A percentile compares a stretch with the other conserved stretches of the same genome.
Conservation (phyloP, 2,888 invertebrate genomes). For the Hipparchia sbordonii region DNA sequence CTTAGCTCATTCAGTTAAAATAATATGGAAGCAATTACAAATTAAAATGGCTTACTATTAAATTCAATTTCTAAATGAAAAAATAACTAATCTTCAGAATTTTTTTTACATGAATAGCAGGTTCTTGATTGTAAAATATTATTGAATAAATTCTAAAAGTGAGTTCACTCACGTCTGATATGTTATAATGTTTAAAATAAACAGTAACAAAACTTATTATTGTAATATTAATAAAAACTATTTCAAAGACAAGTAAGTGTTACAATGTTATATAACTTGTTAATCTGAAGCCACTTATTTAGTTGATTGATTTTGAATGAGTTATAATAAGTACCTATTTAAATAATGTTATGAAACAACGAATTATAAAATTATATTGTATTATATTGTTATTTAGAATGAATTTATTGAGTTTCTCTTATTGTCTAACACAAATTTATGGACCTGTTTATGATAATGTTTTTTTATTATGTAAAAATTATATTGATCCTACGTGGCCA, state of each 20-base stretch:
- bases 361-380: constrained; percentile 4
- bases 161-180: no score
- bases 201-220: neutral
- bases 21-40: no score
- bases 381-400: constrained; percentile 4
- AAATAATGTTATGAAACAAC: neutral
- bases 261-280: neutral
- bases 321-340: neutral
- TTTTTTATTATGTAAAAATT: neutral
- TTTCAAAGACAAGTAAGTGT: neutral
- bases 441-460: constrained; percentile 6
- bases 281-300: neutral
- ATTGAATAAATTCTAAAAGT: no score
- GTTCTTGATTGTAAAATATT: no score
- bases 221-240: neutral
- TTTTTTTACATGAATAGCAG: no score
- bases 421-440: neutral
- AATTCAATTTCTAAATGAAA: no score
- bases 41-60: no score
- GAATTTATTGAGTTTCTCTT: constrained; percentile 13
- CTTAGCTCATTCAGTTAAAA: no score
- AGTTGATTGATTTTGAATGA: neutral
- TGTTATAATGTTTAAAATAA: neutral
- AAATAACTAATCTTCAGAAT: no score
- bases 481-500: constrained; percentile 10